These are phyloP conservation scores for Macrocentrus cingulum DNA, from an alignment of 1,140 invertebrate species.

Conservation along the genomic window DNA sequence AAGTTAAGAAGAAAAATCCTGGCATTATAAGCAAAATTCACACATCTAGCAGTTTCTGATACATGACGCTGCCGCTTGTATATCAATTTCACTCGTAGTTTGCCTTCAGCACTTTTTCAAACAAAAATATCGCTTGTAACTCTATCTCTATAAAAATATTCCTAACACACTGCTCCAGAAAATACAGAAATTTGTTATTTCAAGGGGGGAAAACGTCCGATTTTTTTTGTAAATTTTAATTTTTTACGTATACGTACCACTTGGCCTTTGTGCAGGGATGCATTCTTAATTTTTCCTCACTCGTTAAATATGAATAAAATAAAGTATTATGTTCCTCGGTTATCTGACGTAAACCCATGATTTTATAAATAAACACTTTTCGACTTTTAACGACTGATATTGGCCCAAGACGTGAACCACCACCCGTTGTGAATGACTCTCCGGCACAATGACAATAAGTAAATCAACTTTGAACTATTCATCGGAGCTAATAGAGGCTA, in stretches of 20 bases:
- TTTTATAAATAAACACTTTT: not conserved
- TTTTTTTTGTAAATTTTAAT: too few species aligned
- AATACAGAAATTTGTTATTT: too few species aligned
- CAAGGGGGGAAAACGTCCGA: too few species aligned
- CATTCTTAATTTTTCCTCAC: constrained; percentile 48
- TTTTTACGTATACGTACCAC: too few species aligned
- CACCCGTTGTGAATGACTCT: not conserved
- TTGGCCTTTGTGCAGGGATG: constrained; percentile 46
- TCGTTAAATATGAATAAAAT: constrained; percentile 45
- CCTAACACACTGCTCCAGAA: not conserved
- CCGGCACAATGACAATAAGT: not conserved
- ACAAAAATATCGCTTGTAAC: too few species aligned
- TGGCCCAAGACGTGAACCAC: too few species aligned
- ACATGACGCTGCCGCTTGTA: too few species aligned
- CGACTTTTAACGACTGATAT: too few species aligned
- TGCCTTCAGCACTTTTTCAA: too few species aligned
- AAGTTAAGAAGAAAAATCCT: not conserved
- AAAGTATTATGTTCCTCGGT: constrained; percentile 34
- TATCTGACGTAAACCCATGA: constrained; percentile 31
- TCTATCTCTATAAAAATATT: not conserved
- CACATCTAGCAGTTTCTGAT: not conserved
- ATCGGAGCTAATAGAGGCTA: constrained; percentile 23
- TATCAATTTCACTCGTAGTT: too few species aligned
- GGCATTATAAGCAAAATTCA: too few species aligned
- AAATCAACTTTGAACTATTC: constrained; percentile 5